A percentile compares a stretch with the other conserved stretches of the same genome.
Conservation (phyloP, 2,888 invertebrate genomes). For the Lithodes maja region DNA sequence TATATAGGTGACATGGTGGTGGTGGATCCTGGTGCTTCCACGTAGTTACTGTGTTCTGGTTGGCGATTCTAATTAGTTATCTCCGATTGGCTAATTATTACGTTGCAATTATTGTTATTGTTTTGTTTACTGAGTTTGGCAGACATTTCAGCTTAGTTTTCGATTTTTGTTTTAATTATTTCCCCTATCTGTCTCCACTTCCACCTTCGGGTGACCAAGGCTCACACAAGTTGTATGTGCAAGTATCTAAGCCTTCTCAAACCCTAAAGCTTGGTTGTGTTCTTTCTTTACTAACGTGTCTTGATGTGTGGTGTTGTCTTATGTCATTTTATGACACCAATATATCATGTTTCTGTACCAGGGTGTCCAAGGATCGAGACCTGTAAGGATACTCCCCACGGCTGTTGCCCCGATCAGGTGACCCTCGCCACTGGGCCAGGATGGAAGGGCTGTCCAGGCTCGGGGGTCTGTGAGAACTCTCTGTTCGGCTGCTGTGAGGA, state of each 20-base stretch:
- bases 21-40: no score
- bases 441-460: constrained; percentile 43
- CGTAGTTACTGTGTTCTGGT: no score
- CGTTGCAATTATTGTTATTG: no score
- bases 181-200: no score
- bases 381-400: constrained; percentile 82
- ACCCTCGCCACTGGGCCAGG: constrained; percentile 77
- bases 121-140: no score
- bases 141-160: no score
- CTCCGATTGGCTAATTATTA: no score
- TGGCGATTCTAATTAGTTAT: no score
- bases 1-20: no score
- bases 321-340: neutral
- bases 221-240: neutral
- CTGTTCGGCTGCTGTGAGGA: constrained; percentile 77
- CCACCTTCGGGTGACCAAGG: no score
- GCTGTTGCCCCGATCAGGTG: constrained; percentile 84
- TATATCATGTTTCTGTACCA: constrained; percentile 71
- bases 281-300: neutral
- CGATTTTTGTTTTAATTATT: no score
- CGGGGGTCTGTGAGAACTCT: constrained; percentile 50
- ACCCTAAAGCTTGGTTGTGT: neutral
- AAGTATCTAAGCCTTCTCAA: neutral
- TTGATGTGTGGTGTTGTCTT: neutral
- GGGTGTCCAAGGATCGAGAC: constrained; percentile 76